phyloP scores from a whole-genome alignment of 2,888 invertebrate genomes.

The Lepidochrysops patricia region DNA sequence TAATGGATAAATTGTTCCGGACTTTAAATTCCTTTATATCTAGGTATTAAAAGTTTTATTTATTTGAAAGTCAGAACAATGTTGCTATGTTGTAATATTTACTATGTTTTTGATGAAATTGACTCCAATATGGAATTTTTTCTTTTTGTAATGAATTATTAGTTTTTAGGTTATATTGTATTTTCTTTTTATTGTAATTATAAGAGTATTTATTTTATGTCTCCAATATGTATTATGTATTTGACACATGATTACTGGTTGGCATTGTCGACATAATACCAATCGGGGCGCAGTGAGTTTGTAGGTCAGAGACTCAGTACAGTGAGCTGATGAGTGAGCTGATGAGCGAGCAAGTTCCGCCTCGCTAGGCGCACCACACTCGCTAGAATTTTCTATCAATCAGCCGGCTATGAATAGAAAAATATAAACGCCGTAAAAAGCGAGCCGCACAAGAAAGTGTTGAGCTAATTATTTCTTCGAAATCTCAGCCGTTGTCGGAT shows the following conservation, averaged over 20 bases:
- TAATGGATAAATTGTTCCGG: too few species aligned
- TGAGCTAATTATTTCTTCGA: slow-evolving; percentile 3
- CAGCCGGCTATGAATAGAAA: background rate
- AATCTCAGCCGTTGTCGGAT: background rate
- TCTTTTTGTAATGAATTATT: too few species aligned
- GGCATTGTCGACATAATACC: background rate
- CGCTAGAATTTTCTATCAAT: background rate
- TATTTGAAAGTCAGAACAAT: too few species aligned
- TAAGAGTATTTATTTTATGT: too few species aligned
- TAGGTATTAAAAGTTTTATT: too few species aligned
- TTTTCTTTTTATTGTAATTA: too few species aligned
- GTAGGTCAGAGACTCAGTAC: background rate
- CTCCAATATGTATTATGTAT: too few species aligned
- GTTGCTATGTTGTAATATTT: too few species aligned
- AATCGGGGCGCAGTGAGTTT: background rate
- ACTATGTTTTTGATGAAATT: too few species aligned
- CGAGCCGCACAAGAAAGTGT: background rate
- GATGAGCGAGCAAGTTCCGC: background rate
- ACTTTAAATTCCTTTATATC: too few species aligned
- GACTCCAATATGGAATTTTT: too few species aligned
- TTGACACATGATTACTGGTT: background rate
- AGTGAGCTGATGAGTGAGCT: background rate
- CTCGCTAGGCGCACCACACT: background rate
- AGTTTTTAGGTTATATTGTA: too few species aligned
- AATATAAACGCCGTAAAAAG: slow-evolving; percentile 1